phyloP scores from a whole-genome alignment of 2,797 vertebrate species.

The Lycodopsis pacificus region DNA sequence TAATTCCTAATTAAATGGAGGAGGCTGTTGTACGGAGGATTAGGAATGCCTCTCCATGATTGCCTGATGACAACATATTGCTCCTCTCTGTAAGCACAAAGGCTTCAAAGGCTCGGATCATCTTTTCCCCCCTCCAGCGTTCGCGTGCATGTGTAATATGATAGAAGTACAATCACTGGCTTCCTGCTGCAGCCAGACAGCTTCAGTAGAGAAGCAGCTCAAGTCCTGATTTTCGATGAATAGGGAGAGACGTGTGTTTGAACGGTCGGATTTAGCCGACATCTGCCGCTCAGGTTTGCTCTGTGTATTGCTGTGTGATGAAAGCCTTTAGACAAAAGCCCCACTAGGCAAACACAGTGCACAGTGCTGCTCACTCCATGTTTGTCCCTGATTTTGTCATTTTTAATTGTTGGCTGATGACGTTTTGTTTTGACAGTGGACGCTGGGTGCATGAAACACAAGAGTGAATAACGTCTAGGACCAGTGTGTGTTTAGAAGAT shows the following conservation, averaged over 20 bases:
- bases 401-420: constrained; percentile 82
- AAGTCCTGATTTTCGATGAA: constrained; percentile 84
- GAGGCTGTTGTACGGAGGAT: constrained; percentile 50
- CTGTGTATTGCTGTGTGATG: constrained; percentile 89
- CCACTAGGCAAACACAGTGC: constrained; percentile 74
- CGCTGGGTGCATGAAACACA: constrained; percentile 27
- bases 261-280: constrained; percentile 92
- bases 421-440: constrained; percentile 71
- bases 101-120: constrained; percentile 58
- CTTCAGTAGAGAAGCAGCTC: constrained; percentile 60
- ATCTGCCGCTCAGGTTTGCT: constrained; percentile 87
- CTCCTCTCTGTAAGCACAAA: constrained; percentile 70
- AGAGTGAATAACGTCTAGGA: constrained; percentile 34
- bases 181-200: constrained; percentile 64
- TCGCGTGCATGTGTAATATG: constrained; percentile 39
- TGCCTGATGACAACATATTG: constrained; percentile 61
- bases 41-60: constrained; percentile 60
- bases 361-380: constrained; percentile 54
- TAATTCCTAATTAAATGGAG: constrained; percentile 45
- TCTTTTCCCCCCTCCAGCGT: constrained; percentile 14
- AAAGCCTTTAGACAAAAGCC: constrained; percentile 86
- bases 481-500: not conserved
- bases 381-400: constrained; percentile 76
- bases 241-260: constrained; percentile 85
- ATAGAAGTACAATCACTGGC: constrained; percentile 75